Percentiles rank a stretch among this genome's conserved stretches.
These are phyloP conservation scores for Oscheius myriophilus DNA, from an alignment of 2,888 invertebrate genomes.

Conservation along the genomic window DNA sequence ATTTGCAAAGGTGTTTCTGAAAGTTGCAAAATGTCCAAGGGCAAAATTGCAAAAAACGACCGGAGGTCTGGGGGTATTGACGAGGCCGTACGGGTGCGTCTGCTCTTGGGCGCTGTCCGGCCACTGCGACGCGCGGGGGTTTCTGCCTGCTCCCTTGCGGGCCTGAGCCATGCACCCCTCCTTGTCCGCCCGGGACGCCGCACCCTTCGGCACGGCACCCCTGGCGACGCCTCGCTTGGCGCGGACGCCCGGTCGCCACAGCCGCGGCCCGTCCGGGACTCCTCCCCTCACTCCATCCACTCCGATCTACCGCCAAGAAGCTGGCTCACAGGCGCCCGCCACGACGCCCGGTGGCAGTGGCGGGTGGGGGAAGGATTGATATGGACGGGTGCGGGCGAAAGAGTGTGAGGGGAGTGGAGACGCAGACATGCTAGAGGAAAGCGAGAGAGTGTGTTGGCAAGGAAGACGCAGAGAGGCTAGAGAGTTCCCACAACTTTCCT, in stretches of 20 bases:
- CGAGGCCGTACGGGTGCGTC: constrained; percentile 41
- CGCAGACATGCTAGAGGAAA: too few relatives aligned
- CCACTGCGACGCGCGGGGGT: constrained; percentile 64
- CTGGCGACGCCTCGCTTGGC: constrained; percentile 60
- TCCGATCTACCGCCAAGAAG: constrained; percentile 50
- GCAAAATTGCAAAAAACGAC: constrained; percentile 37
- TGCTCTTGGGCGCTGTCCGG: constrained; percentile 55
- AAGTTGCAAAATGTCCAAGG: too few relatives aligned
- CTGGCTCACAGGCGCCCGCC: constrained; percentile 54
- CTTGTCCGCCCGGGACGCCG: constrained; percentile 57
- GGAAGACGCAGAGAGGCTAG: too few relatives aligned
- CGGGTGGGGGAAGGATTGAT: too few relatives aligned
- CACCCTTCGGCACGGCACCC: constrained; percentile 46
- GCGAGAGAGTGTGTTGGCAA: too few relatives aligned
- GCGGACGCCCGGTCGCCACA: constrained; percentile 54
- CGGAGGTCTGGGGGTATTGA: constrained; percentile 52
- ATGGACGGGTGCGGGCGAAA: too few relatives aligned
- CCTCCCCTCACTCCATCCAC: constrained; percentile 52
- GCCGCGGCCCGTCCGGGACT: constrained; percentile 41
- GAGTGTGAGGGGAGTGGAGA: too few relatives aligned
- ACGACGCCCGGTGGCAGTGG: constrained; percentile 38
- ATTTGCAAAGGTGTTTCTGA: too few relatives aligned
- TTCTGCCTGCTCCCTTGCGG: constrained; percentile 67
- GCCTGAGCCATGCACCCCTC: constrained; percentile 64
- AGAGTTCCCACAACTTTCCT: too few relatives aligned